Conservation (phyloP, 2,113 vertebrate species). For the Megaptera novaeangliae region DNA sequence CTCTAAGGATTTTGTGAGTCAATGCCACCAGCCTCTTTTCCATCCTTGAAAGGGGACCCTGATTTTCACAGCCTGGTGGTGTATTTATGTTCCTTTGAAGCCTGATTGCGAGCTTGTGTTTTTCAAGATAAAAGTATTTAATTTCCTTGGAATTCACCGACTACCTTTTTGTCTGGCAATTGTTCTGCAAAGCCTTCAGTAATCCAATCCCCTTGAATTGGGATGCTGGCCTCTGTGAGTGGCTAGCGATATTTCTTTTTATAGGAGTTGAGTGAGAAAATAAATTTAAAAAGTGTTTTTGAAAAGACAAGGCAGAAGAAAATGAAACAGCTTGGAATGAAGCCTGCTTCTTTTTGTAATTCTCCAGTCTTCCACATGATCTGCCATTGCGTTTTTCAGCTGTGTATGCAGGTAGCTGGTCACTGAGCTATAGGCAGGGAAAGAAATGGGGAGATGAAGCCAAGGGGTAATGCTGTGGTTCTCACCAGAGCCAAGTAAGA, state of each 20-base stretch:
- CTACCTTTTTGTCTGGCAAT: constrained; percentile 17
- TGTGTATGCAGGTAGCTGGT: neutral
- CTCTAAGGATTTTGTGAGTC: neutral
- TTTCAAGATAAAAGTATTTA: constrained; percentile 75
- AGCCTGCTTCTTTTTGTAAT: neutral
- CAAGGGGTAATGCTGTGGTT: neutral
- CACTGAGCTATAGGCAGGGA: neutral
- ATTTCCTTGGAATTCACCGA: constrained; percentile 56
- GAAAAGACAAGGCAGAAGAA: constrained; percentile 14
- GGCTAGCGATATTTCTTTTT: constrained; percentile 59
- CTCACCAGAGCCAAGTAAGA: neutral
- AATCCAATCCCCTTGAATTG: constrained; percentile 45
- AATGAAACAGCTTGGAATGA: constrained; percentile 21
- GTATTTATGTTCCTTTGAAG: constrained; percentile 65
- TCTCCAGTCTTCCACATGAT: neutral
- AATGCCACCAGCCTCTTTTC: neutral
- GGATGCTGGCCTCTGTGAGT: constrained; percentile 27
- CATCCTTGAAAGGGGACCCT: constrained; percentile 18
- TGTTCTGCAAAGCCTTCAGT: constrained; percentile 36
- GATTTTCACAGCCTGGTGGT: constrained; percentile 53
- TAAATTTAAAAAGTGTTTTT: constrained; percentile 49
- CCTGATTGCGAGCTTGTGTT: constrained; percentile 40
- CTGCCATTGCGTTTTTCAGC: neutral
- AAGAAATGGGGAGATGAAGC: neutral
- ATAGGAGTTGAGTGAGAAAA: constrained; percentile 45